These are phyloP conservation scores for Neotoma lepida DNA, from an alignment of 2,113 vertebrate species.

Conservation along the genomic window DNA sequence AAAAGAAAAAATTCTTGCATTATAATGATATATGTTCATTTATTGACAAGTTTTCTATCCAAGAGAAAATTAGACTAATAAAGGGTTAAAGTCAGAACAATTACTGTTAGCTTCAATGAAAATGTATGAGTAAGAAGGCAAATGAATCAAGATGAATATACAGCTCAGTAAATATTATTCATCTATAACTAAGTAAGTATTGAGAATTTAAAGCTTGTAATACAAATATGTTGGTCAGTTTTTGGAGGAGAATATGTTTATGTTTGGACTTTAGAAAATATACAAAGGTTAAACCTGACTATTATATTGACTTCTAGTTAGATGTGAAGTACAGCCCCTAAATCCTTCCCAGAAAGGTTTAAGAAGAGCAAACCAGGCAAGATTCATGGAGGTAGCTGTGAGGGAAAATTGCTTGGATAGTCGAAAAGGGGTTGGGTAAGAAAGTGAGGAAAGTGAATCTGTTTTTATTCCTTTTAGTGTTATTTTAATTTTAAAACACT, in stretches of 20 bases:
- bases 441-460: not conserved
- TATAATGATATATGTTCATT: not conserved
- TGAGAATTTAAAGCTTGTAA: not conserved
- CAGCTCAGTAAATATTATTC: not conserved
- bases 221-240: not conserved
- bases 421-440: not conserved
- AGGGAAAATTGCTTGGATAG: not conserved
- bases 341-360: not conserved
- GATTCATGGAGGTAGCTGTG: not conserved
- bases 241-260: not conserved
- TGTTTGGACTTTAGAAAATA: not conserved
- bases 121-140: not conserved
- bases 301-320: not conserved
- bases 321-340: not conserved
- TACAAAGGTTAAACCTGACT: not conserved
- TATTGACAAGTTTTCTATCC: not conserved
- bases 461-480: not conserved
- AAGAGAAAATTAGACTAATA: not conserved
- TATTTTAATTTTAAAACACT: not conserved
- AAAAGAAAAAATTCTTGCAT: not conserved
- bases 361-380: not conserved
- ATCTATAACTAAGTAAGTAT: not conserved
- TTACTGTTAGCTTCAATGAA: conserved; percentile 9
- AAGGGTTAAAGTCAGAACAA: not conserved
- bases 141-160: not conserved